These are phyloP conservation scores for Scaptomyza caliginosa DNA, from an alignment of 2,888 invertebrate genomes.

Conservation along the genomic window DNA sequence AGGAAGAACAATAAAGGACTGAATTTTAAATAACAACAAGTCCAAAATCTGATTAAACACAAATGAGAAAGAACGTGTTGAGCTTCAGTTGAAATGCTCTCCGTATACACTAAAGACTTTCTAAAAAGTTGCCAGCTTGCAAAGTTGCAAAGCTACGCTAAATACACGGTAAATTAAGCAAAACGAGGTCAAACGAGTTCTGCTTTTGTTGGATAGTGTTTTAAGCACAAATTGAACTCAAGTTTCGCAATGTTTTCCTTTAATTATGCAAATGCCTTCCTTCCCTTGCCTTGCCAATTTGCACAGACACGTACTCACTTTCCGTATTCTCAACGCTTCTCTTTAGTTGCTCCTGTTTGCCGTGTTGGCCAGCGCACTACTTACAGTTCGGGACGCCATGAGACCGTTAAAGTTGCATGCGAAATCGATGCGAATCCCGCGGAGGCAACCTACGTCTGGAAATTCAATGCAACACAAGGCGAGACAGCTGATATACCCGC, in stretches of 20 bases:
- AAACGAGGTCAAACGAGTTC: constrained; percentile 27
- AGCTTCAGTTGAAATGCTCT: constrained; percentile 13
- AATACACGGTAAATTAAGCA: constrained; percentile 45
- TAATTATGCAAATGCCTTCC: constrained; percentile 72
- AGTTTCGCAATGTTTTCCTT: constrained; percentile 69
- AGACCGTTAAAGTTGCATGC: constrained; percentile 88
- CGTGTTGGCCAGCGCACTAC: constrained; percentile 88
- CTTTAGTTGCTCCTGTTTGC: constrained; percentile 89
- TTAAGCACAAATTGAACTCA: constrained; percentile 58
- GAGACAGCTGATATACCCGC: constrained; percentile 89
- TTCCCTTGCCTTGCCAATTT: constrained; percentile 50
- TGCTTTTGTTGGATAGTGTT: constrained; percentile 25
- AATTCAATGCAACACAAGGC: constrained; percentile 89
- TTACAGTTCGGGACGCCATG: constrained; percentile 90
- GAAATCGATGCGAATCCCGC: constrained; percentile 90
- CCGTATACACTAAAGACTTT: constrained; percentile 13
- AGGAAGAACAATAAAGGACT: constrained; percentile 9
- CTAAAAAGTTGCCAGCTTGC: constrained; percentile 18
- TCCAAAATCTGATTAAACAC: constrained; percentile 39
- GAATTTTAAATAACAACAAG: constrained; percentile 35
- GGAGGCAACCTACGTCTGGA: constrained; percentile 89
- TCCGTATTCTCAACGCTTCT: not conserved
- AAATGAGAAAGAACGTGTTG: constrained; percentile 15
- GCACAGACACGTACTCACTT: constrained; percentile 40
- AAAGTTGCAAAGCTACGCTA: constrained; percentile 8